Evolutionary conservation across 2,113 vertebrate species (phyloP).

Genomic region (Orcinus orca): DNA sequence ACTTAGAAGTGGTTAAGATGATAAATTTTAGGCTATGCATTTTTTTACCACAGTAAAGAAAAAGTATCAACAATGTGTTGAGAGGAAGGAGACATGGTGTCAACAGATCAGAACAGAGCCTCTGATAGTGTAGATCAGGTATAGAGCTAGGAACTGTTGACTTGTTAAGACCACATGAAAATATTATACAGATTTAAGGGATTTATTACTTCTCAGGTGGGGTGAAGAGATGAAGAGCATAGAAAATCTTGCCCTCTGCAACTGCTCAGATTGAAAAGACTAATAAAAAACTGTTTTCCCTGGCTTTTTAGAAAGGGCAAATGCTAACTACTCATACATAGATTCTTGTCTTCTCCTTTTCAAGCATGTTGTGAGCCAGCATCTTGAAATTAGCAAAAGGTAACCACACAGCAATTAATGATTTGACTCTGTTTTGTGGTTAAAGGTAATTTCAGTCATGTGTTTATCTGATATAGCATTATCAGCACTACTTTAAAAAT

Average conservation of each 20-base stretch:
- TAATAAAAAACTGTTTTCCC: background rate
- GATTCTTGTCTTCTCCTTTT: background rate
- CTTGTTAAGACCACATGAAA: background rate
- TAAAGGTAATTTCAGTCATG: background rate
- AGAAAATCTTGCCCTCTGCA: background rate
- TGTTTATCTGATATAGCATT: background rate
- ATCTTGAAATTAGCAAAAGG: background rate
- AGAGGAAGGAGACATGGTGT: background rate
- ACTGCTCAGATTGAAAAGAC: background rate
- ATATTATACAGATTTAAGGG: background rate
- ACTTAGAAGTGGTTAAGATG: background rate
- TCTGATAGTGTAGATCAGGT: no score
- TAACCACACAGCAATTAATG: background rate
- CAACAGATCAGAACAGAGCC: background rate
- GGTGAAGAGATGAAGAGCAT: background rate
- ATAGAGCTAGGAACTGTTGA: background rate
- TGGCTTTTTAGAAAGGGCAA: background rate
- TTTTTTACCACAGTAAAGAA: background rate
- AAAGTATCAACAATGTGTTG: background rate
- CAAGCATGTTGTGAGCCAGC: background rate
- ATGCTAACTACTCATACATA: background rate
- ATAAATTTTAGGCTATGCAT: background rate
- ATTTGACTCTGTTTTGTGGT: background rate
- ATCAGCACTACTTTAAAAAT: background rate
- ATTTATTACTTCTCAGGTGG: background rate